Percentiles rank a stretch among this genome's conserved stretches.
Evolutionary conservation across 2,888 invertebrate species (phyloP).

Genomic region (Sesia apiformis): DNA sequence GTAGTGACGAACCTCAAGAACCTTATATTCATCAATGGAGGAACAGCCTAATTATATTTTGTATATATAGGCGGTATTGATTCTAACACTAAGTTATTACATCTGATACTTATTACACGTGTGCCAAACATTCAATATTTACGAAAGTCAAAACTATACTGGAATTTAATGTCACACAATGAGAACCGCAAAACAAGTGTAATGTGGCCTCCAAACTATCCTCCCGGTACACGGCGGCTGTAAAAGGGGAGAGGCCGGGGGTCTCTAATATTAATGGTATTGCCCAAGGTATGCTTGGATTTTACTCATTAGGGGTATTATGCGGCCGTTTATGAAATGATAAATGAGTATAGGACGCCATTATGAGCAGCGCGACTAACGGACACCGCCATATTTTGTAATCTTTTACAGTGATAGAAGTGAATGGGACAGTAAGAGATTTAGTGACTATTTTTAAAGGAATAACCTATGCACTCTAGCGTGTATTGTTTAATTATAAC

Average conservation of each 20-base stretch:
- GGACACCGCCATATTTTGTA: slow-evolving; percentile 44
- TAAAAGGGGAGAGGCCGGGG: slow-evolving; percentile 36
- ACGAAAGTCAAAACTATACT: no score
- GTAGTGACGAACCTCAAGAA: no score
- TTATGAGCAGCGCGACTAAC: slow-evolving; percentile 43
- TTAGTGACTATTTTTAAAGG: neutral
- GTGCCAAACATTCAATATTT: no score
- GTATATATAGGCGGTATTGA: no score
- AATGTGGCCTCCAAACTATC: slow-evolving; percentile 19
- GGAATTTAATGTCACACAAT: neutral
- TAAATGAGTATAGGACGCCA: slow-evolving; percentile 55
- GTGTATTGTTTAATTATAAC: no score
- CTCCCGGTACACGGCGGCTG: slow-evolving; percentile 19
- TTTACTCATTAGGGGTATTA: slow-evolving; percentile 71
- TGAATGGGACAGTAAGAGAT: neutral
- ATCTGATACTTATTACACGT: no score
- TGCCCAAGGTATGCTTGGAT: slow-evolving; percentile 67
- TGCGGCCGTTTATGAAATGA: slow-evolving; percentile 64
- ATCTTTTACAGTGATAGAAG: slow-evolving; percentile 39
- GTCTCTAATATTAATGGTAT: slow-evolving; percentile 64
- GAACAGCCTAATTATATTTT: no score
- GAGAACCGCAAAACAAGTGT: neutral
- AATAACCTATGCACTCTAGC: no score
- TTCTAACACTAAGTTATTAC: no score
- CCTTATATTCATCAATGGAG: no score